phyloP scores from a whole-genome alignment of 1,140 invertebrate genomes.

The Pseudachorutes palmiensis region DNA sequence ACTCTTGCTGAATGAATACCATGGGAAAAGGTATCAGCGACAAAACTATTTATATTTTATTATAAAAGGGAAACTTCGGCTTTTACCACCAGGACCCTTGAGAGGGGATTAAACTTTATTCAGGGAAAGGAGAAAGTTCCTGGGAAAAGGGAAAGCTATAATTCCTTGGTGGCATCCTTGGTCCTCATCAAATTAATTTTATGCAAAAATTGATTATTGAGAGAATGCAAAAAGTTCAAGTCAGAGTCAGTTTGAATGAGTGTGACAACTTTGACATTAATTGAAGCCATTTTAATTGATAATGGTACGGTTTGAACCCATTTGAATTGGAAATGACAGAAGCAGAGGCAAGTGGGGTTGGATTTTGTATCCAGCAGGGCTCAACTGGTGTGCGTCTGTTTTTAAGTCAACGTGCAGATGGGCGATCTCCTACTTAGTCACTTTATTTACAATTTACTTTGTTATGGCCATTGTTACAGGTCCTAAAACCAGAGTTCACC shows the following conservation, averaged over 20 bases:
- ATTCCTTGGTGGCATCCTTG: too few relatives aligned
- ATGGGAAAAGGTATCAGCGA: constrained; percentile 6
- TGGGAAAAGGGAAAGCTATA: too few relatives aligned
- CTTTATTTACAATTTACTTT: constrained; percentile 2
- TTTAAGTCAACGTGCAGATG: neutral
- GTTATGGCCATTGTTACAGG: neutral
- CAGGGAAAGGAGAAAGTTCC: too few relatives aligned
- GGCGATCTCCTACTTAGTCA: neutral
- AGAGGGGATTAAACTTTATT: too few relatives aligned
- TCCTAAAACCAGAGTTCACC: constrained; percentile 3
- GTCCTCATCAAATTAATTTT: too few relatives aligned
- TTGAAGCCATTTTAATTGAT: neutral
- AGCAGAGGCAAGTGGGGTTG: neutral
- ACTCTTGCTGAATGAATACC: neutral
- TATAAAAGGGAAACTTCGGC: too few relatives aligned
- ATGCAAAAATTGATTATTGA: too few relatives aligned
- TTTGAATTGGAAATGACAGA: constrained; percentile 3
- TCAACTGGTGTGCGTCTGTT: constrained; percentile 6
- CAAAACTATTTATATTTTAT: neutral
- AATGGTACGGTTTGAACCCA: neutral
- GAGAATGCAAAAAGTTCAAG: too few relatives aligned
- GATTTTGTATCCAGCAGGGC: neutral
- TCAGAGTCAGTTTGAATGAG: neutral
- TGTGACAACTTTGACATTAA: neutral
- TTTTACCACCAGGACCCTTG: too few relatives aligned